Conservation (phyloP, 2,888 invertebrate genomes). For the Cryptophagus acutangulus region DNA sequence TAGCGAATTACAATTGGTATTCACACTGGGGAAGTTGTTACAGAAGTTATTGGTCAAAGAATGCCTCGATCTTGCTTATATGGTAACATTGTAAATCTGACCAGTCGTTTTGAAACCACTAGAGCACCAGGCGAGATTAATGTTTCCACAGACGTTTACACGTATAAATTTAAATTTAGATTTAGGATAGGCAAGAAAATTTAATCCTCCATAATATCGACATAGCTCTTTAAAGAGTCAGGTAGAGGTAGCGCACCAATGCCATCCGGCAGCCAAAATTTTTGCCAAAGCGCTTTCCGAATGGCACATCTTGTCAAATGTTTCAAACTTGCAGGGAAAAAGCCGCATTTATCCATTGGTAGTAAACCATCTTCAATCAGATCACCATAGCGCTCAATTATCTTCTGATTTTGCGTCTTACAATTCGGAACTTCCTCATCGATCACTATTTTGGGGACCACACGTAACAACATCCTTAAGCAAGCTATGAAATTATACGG, state of each 20-base stretch:
- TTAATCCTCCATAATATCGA: conserved; percentile 70
- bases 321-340: conserved; percentile 64
- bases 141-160: conserved; percentile 87
- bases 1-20: conserved; percentile 92
- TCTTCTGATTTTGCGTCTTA: neutral
- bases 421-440: conserved; percentile 34
- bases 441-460: conserved; percentile 56
- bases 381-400: conserved; percentile 44
- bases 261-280: conserved; percentile 70
- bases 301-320: conserved; percentile 71
- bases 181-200: too few species aligned
- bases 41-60: conserved; percentile 89
- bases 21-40: conserved; percentile 90
- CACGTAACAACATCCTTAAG: conserved; percentile 62
- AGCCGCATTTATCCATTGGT: conserved; percentile 57
- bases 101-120: conserved; percentile 90
- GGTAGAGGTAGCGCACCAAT: conserved; percentile 67
- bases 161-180: too few species aligned
- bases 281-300: conserved; percentile 59
- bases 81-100: conserved; percentile 90
- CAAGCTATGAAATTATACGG: conserved; percentile 68
- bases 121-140: conserved; percentile 85
- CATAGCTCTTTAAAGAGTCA: conserved; percentile 60
- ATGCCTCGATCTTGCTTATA: conserved; percentile 93
- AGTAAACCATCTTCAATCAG: conserved; percentile 57